These are phyloP conservation scores for Hyles lineata DNA, from an alignment of 2,888 invertebrate species.

Conservation along the genomic window DNA sequence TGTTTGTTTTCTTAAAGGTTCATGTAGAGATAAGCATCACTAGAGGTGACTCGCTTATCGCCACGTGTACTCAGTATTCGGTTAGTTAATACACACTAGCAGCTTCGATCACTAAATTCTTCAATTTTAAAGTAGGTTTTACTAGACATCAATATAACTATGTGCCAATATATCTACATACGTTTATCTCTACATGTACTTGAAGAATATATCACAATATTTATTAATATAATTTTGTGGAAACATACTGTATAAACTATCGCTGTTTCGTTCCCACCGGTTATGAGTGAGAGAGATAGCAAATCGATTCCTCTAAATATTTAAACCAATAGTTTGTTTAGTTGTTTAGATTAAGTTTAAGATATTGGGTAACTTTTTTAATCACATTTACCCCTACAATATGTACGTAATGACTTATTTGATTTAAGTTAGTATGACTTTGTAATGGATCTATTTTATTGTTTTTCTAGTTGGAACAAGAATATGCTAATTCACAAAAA, in stretches of 20 bases:
- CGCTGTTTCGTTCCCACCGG: conserved; percentile 23
- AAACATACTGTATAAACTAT: not conserved
- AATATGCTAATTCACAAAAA: conserved; percentile 3
- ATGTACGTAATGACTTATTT: not conserved
- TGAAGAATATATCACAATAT: not conserved
- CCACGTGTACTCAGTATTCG: not conserved
- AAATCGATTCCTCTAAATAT: conserved; percentile 2
- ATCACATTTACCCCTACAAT: not conserved
- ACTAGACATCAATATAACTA: not conserved
- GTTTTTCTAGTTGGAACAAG: not conserved
- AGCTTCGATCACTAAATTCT: not conserved
- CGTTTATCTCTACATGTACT: not conserved
- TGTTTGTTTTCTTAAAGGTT: not conserved
- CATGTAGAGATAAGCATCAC: not conserved
- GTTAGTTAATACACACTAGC: not conserved
- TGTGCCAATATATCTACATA: not conserved
- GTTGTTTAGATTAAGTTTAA: conserved; percentile 9
- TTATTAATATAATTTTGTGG: not conserved
- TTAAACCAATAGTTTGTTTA: not conserved
- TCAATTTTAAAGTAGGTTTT: not conserved
- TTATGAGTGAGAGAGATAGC: conserved; percentile 23
- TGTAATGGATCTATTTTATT: not conserved
- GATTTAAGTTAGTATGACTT: not conserved
- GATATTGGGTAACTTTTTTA: not conserved
- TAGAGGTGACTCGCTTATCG: not conserved